phyloP scores from a whole-genome alignment of 2,113 vertebrate genomes.

The Anarhynchus alexandrinus region DNA sequence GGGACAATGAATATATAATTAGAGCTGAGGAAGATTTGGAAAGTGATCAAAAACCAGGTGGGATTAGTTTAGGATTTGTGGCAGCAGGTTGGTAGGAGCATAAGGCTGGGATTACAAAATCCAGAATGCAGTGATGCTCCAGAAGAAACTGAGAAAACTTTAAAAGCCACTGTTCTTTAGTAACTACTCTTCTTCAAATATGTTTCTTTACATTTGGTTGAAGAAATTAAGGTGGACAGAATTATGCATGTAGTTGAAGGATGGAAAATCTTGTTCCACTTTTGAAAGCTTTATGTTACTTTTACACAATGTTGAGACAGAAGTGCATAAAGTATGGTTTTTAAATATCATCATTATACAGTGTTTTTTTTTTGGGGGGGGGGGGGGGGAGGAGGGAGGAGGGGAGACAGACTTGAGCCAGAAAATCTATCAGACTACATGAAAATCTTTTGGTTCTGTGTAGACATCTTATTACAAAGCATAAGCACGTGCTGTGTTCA shows the following conservation, averaged over 20 bases:
- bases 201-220: not conserved
- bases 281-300: not conserved
- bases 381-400: no score
- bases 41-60: not conserved
- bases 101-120: not conserved
- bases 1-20: accelerated
- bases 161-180: not conserved
- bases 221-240: not conserved
- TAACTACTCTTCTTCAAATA: not conserved
- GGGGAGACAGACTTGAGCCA: not conserved
- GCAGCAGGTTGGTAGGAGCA: not conserved
- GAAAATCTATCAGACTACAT: not conserved
- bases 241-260: not conserved
- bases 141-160: not conserved
- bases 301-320: not conserved
- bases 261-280: not conserved
- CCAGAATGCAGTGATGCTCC: not conserved
- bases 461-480: not conserved
- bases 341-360: not conserved
- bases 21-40: not conserved
- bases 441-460: not conserved
- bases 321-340: not conserved
- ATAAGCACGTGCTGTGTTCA: accelerated
- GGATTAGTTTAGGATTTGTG: not conserved
- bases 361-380: not conserved